phyloP scores from a whole-genome alignment of 2,888 invertebrate genomes.

The Apotomis betuletana region DNA sequence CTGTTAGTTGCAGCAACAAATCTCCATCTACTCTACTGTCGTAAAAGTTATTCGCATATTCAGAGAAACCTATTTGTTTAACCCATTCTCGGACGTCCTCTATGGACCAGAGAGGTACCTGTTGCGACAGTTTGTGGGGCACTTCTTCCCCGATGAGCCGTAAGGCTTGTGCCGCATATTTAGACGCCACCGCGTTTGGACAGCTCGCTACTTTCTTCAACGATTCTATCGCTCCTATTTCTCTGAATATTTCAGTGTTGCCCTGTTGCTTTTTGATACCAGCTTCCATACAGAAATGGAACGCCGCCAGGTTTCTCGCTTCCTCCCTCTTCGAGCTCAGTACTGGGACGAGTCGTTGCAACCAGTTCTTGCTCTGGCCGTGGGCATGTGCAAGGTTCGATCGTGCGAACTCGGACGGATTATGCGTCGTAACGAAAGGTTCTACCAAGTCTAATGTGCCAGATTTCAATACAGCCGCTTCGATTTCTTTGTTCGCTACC shows the following conservation, averaged over 20 bases:
- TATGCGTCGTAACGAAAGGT: constrained; percentile 97
- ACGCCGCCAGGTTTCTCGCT: constrained; percentile 97
- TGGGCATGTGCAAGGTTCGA: constrained; percentile 96
- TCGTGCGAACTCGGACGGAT: constrained; percentile 97
- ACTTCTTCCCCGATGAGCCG: constrained; percentile 97
- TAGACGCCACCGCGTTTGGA: constrained; percentile 98
- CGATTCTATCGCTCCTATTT: constrained; percentile 97
- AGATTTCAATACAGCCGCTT: constrained; percentile 97
- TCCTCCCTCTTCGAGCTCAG: constrained; percentile 97
- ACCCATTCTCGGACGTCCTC: constrained; percentile 99
- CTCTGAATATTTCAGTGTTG: constrained; percentile 94
- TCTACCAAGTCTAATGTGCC: constrained; percentile 98
- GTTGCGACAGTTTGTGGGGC: constrained; percentile 98
- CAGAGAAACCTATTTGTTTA: constrained; percentile 97
- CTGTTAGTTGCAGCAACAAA: constrained; percentile 94
- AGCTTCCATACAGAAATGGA: constrained; percentile 99
- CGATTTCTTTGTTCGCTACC: constrained; percentile 98
- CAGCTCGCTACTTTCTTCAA: constrained; percentile 98
- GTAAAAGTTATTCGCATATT: constrained; percentile 92
- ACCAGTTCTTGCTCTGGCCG: constrained; percentile 98
- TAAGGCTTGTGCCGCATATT: constrained; percentile 96
- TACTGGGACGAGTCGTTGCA: constrained; percentile 95
- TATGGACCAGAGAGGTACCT: constrained; percentile 98
- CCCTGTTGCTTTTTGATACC: constrained; percentile 98
- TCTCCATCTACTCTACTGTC: constrained; percentile 98